A percentile compares a stretch with the other conserved stretches of the same genome.
Conservation (phyloP, 2,797 vertebrate species). For the Diplodus sargus region DNA sequence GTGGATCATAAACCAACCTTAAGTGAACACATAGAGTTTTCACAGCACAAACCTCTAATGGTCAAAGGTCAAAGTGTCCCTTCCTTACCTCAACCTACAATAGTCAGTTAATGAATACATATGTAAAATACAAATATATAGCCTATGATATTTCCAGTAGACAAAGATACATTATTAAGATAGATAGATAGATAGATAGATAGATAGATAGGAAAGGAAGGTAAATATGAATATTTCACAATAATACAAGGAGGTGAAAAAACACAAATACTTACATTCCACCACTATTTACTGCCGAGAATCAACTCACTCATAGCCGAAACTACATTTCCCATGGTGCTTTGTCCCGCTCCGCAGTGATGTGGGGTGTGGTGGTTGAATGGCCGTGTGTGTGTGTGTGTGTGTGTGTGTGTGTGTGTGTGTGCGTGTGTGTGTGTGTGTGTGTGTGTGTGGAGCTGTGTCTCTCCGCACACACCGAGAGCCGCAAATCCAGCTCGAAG, state of each 20-base stretch:
- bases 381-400: slow-evolving; percentile 45
- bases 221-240: no score
- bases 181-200: no score
- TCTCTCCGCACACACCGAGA: slow-evolving; percentile 53
- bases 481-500: slow-evolving; percentile 58
- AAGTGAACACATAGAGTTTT: background rate
- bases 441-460: slow-evolving; percentile 30
- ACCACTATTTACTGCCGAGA: background rate
- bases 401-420: slow-evolving; percentile 24
- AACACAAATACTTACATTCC: background rate
- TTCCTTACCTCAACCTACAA: no score
- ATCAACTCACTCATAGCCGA: background rate
- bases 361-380: slow-evolving; percentile 81
- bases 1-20: background rate
- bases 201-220: no score
- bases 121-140: no score
- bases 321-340: slow-evolving; percentile 79
- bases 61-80: no score
- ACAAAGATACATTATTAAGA: no score
- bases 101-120: no score
- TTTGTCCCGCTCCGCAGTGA: slow-evolving; percentile 78
- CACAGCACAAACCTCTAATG: no score
- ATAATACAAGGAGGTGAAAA: no score
- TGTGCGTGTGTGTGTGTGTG: slow-evolving; percentile 46
- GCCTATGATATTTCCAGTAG: no score